Evolutionary conservation across 2,113 vertebrate genomes (phyloP).

Genomic region (Arizona elegans): DNA sequence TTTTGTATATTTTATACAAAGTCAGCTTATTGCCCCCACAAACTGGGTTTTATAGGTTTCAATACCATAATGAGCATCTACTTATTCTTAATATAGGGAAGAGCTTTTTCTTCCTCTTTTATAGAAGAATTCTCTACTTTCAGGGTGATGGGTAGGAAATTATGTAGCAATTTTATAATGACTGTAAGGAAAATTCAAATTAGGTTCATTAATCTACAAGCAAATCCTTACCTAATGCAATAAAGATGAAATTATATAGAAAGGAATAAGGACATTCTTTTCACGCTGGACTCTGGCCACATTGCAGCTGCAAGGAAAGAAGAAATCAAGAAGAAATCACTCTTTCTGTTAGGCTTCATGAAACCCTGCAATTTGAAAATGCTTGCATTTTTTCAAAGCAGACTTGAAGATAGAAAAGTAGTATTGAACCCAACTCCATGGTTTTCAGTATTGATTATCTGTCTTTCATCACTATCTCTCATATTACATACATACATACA

Average conservation of each 20-base stretch:
- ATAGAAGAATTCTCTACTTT: background rate
- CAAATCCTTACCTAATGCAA: background rate
- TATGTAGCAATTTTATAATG: background rate
- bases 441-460: background rate
- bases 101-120: background rate
- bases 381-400: background rate
- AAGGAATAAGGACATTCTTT: conserved; percentile 7
- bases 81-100: background rate
- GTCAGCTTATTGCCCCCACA: no score
- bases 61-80: background rate
- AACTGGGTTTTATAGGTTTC: background rate
- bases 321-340: background rate
- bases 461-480: background rate
- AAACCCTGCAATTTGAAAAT: background rate
- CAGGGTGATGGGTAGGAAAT: background rate
- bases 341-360: background rate
- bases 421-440: background rate
- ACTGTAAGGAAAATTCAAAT: conserved; percentile 2
- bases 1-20: no score
- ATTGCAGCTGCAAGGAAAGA: background rate
- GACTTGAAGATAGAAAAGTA: background rate
- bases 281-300: background rate
- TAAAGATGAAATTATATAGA: background rate
- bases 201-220: background rate
- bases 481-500: background rate